These are phyloP conservation scores for Clinocottus analis DNA, from an alignment of 2,113 vertebrate species.

Conservation along the genomic window DNA sequence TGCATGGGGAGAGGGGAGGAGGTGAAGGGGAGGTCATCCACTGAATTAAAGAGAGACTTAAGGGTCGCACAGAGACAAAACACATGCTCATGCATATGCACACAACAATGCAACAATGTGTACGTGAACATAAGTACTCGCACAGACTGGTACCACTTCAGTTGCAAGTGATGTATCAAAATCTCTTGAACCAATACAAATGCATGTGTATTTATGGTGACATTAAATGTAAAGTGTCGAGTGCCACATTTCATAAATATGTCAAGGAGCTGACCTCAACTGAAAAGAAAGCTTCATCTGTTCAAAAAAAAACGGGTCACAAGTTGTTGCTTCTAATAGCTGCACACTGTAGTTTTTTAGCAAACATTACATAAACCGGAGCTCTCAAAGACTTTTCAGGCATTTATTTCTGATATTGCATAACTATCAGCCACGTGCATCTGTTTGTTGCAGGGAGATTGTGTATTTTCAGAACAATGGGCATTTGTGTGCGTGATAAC, in stretches of 20 bases:
- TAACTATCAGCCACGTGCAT: not conserved
- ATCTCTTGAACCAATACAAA: constrained; percentile 11
- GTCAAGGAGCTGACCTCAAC: not conserved
- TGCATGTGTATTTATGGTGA: not conserved
- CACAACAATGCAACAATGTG: constrained; percentile 45
- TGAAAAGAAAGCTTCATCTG: not conserved
- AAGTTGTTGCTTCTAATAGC: not conserved
- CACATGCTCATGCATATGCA: constrained; percentile 71
- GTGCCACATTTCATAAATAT: not conserved
- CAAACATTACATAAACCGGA: not conserved
- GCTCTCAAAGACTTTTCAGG: not conserved
- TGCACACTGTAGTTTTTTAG: not conserved
- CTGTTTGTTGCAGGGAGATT: not conserved
- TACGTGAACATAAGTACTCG: constrained; percentile 33
- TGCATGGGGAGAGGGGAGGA: constrained; percentile 12
- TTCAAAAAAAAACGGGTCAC: not conserved
- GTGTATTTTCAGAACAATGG: not conserved
- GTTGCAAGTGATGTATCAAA: not conserved
- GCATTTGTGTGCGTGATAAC: not conserved
- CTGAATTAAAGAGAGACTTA: constrained; percentile 54
- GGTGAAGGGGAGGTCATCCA: constrained; percentile 1
- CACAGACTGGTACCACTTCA: constrained; percentile 13
- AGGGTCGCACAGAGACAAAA: constrained; percentile 52
- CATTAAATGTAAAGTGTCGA: not conserved
- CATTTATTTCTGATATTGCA: too few species aligned